These are phyloP conservation scores for Pelmatolapia mariae DNA, from an alignment of 2,113 vertebrate species.

Conservation along the genomic window DNA sequence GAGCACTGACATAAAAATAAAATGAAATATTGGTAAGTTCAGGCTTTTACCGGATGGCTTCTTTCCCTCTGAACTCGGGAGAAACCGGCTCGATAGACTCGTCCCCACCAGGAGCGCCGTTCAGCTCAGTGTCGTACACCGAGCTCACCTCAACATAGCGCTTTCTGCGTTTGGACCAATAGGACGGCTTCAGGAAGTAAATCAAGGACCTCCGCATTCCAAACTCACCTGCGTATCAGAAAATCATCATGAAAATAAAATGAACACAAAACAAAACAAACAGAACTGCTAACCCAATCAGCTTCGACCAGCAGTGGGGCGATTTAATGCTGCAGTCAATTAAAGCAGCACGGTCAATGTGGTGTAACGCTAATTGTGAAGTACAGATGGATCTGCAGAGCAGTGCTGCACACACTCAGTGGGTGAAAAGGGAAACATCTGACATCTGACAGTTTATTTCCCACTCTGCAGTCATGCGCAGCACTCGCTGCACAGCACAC, in stretches of 20 bases:
- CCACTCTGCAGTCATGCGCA: background rate
- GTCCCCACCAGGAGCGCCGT: slow-evolving; percentile 67
- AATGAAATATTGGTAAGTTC: background rate
- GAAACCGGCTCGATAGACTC: slow-evolving; percentile 84
- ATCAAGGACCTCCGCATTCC: slow-evolving; percentile 79
- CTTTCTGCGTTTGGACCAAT: slow-evolving; percentile 86
- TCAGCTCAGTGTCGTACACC: slow-evolving; percentile 75
- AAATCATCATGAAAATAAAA: background rate
- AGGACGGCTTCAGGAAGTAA: slow-evolving; percentile 92
- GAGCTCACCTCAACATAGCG: slow-evolving; percentile 85
- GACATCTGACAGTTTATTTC: background rate
- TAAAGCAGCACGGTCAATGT: background rate
- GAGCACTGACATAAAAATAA: fast-evolving
- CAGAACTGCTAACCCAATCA: background rate
- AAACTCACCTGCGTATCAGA: slow-evolving; percentile 80
- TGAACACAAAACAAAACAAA: background rate
- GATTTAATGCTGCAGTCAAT: background rate
- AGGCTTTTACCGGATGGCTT: slow-evolving; percentile 86
- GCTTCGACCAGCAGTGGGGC: background rate
- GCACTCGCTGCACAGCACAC: background rate
- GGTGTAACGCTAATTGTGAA: background rate
- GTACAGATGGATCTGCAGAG: background rate
- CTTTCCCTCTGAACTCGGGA: slow-evolving; percentile 88
- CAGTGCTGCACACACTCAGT: background rate
- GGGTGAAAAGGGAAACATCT: background rate